phyloP scores from a whole-genome alignment of 2,888 invertebrate species.

The Choreutis nemorana region DNA sequence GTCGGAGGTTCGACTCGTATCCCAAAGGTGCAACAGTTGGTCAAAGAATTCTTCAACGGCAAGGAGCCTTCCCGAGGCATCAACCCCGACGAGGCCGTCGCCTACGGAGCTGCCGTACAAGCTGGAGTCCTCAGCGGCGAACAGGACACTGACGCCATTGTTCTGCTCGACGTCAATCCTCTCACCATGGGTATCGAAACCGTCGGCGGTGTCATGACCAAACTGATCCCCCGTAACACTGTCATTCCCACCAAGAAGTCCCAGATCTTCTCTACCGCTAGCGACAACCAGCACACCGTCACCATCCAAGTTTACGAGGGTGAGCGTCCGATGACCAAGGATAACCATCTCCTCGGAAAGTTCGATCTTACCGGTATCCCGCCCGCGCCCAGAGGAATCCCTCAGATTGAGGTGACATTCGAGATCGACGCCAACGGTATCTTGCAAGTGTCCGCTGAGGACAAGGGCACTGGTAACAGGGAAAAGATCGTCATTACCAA shows the following conservation, averaged over 20 bases:
- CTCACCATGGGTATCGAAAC: conserved; percentile 99
- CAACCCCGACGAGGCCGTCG: conserved; percentile 99
- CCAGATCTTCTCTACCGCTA: conserved; percentile 98
- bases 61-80: conserved; percentile 98
- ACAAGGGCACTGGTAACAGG: conserved; percentile 98
- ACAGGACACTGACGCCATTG: conserved; percentile 96
- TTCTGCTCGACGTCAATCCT: conserved; percentile 97
- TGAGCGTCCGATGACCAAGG: conserved; percentile 99
- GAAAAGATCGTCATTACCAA: conserved; percentile 99
- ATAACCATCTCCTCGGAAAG: conserved; percentile 98
- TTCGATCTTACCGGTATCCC: conserved; percentile 98
- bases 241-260: conserved; percentile 99
- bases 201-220: conserved; percentile 99
- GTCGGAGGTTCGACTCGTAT: conserved; percentile 99
- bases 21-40: conserved; percentile 94
- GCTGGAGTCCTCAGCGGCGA: conserved; percentile 98
- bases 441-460: conserved; percentile 96
- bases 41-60: conserved; percentile 95
- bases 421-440: conserved; percentile 96
- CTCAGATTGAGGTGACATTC: conserved; percentile 94
- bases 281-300: conserved; percentile 98
- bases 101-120: conserved; percentile 98
- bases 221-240: conserved; percentile 96
- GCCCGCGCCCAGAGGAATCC: conserved; percentile 91
- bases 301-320: conserved; percentile 99